Percentiles rank a stretch among this genome's conserved stretches.
Evolutionary conservation across 2,113 vertebrate genomes (phyloP).

Genomic region (Chloebia gouldiae): DNA sequence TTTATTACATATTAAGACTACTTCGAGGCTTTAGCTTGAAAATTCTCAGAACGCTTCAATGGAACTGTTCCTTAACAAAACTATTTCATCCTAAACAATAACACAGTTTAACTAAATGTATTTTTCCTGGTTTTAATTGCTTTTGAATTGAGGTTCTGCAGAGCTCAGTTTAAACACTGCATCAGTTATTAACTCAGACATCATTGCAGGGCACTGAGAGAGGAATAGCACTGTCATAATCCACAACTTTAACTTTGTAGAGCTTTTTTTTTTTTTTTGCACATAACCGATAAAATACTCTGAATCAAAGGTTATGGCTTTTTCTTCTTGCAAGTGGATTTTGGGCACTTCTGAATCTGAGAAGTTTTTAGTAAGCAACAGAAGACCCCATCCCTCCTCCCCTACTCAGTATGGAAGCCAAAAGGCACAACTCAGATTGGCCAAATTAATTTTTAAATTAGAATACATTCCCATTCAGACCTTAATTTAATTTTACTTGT

Average conservation of each 20-base stretch:
- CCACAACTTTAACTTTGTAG: neutral
- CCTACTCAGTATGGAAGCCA: neutral
- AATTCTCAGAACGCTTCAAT: neutral
- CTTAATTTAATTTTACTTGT: conserved; percentile 58
- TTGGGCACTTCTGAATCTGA: neutral
- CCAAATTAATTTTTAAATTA: conserved; percentile 30
- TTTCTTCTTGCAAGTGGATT: neutral
- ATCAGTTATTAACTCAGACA: neutral
- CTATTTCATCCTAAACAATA: neutral
- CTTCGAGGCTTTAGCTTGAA: neutral
- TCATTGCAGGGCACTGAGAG: neutral
- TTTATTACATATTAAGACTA: neutral
- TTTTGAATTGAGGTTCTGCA: neutral
- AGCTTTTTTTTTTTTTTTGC: neutral
- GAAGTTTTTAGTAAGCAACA: neutral
- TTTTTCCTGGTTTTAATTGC: neutral
- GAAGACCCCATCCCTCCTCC: neutral
- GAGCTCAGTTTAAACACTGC: neutral
- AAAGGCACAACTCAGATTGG: neutral
- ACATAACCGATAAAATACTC: neutral
- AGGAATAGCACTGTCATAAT: neutral
- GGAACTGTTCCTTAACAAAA: neutral
- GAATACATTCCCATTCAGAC: neutral
- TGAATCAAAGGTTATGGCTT: neutral
- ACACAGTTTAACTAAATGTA: neutral